phyloP scores from a whole-genome alignment of 2,113 vertebrate genomes.

The Eulemur rufifrons region DNA sequence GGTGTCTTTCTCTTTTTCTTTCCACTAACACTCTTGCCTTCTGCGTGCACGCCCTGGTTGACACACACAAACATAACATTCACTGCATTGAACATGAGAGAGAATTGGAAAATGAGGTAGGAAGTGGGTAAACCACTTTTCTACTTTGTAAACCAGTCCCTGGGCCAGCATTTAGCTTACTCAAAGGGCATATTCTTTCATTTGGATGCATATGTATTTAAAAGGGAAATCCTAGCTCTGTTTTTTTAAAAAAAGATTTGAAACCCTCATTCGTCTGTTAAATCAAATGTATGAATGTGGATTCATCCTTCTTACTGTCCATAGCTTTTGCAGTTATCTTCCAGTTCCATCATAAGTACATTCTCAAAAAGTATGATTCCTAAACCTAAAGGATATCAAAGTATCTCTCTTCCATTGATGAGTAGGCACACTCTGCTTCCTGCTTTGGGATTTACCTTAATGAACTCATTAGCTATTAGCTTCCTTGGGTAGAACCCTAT shows the following conservation, averaged over 20 bases:
- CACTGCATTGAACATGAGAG: background rate
- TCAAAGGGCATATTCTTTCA: conserved; percentile 37
- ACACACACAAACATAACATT: conserved; percentile 2
- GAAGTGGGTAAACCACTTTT: conserved; percentile 38
- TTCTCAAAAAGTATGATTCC: background rate
- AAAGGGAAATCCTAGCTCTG: background rate
- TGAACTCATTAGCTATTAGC: background rate
- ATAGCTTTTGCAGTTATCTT: background rate
- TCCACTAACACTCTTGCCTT: conserved; percentile 16
- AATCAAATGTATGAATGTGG: background rate
- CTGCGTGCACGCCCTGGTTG: background rate
- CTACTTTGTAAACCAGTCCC: conserved; percentile 44
- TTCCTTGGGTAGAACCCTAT: background rate
- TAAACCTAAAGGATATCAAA: background rate
- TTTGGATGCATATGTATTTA: conserved; percentile 14
- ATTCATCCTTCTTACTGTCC: background rate
- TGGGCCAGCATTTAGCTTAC: conserved; percentile 34
- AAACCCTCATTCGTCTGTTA: background rate
- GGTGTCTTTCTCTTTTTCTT: conserved; percentile 47
- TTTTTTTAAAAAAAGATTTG: background rate
- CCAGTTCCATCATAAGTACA: background rate
- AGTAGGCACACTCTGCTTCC: background rate
- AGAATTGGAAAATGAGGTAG: conserved; percentile 59
- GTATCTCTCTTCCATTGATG: background rate
- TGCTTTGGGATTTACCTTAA: conserved; percentile 1